phyloP scores from a whole-genome alignment of 2,113 vertebrate species.

The Hepsetus odoe region DNA sequence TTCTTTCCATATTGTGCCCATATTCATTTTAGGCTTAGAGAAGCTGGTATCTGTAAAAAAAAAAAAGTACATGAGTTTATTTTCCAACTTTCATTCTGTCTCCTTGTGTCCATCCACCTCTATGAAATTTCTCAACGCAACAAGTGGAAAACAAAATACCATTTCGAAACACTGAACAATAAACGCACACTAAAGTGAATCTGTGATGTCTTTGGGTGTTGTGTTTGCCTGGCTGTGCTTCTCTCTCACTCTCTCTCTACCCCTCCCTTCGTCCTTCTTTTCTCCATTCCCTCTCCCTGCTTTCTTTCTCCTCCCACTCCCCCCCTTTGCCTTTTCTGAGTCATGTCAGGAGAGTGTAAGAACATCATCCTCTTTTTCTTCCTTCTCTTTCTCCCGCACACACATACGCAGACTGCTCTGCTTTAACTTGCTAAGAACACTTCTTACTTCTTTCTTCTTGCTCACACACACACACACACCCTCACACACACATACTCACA shows the following conservation, averaged over 20 bases:
- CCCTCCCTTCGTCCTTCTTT: slow-evolving; percentile 18
- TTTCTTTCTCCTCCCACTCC: slow-evolving; percentile 34
- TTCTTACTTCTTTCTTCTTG: slow-evolving; percentile 43
- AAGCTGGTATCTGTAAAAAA: not conserved
- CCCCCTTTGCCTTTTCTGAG: slow-evolving; percentile 44
- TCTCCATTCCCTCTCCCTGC: slow-evolving; percentile 30
- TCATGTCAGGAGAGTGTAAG: slow-evolving; percentile 48
- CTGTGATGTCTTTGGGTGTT: slow-evolving; percentile 8
- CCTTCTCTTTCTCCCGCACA: slow-evolving; percentile 20
- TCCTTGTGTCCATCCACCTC: not conserved
- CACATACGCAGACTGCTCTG: slow-evolving; percentile 34
- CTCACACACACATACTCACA: too few relatives aligned
- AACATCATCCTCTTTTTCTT: slow-evolving; percentile 40
- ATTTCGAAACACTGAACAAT: slow-evolving; percentile 29
- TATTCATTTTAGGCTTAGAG: not conserved
- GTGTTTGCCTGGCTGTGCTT: slow-evolving; percentile 41
- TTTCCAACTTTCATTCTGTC: slow-evolving; percentile 45
- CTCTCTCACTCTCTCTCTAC: slow-evolving; percentile 42
- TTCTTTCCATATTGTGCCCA: slow-evolving; percentile 46
- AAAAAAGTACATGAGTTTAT: not conserved
- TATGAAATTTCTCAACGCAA: slow-evolving; percentile 17
- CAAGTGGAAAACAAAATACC: slow-evolving; percentile 47
- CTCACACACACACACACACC: too few relatives aligned
- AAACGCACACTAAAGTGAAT: slow-evolving; percentile 29
- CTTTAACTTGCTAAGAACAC: slow-evolving; percentile 58